Conservation (phyloP, 1,140 invertebrate genomes). For the Lordiphosa collinella region DNA sequence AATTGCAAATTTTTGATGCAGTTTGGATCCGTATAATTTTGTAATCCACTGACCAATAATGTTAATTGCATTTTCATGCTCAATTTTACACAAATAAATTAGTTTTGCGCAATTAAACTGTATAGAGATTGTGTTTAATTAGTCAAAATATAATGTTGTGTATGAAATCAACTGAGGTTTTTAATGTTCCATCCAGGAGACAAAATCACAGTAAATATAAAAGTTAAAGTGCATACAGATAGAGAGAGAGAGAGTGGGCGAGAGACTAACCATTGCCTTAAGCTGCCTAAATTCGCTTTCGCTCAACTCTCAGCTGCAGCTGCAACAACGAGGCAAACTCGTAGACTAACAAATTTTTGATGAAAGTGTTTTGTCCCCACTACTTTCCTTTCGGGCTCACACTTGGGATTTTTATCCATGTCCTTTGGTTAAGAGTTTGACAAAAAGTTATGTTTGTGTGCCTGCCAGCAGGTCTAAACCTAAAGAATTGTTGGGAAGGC, state of each 20-base stretch:
- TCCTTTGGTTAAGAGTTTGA: conserved; percentile 3
- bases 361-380: conserved; percentile 32
- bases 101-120: conserved; percentile 11
- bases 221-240: background rate
- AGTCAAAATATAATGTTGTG: background rate
- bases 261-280: conserved; percentile 1
- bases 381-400: background rate
- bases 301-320: conserved; percentile 2
- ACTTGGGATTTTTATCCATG: background rate
- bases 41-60: conserved; percentile 51
- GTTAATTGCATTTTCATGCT: conserved; percentile 53
- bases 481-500: no score
- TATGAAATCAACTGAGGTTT: background rate
- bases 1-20: conserved; percentile 33
- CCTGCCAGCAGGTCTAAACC: conserved; percentile 2
- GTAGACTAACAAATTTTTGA: conserved; percentile 30
- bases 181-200: conserved; percentile 4
- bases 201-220: conserved; percentile 29
- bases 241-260: background rate
- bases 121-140: background rate
- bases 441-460: conserved; percentile 9
- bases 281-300: conserved; percentile 9
- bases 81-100: conserved; percentile 38
- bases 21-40: background rate
- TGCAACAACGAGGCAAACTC: conserved; percentile 8